Conservation (phyloP, 2,113 vertebrate species). For the Varanus salvator region DNA sequence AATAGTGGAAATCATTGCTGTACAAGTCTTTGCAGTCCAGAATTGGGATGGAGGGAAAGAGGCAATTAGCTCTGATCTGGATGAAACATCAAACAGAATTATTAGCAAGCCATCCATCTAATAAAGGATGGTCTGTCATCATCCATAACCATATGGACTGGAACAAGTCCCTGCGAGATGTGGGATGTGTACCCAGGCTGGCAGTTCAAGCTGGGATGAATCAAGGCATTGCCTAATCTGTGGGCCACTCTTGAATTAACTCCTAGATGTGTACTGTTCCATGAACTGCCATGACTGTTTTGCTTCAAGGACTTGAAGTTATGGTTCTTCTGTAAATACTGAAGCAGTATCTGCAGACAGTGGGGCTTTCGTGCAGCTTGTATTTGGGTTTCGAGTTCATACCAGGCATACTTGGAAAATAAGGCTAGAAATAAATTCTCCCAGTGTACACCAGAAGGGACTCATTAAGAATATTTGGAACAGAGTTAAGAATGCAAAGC, state of each 20-base stretch:
- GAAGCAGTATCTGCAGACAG: slow-evolving; percentile 28
- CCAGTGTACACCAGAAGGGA: not conserved
- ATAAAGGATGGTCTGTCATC: not conserved
- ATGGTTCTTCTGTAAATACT: slow-evolving; percentile 35
- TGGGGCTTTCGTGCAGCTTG: slow-evolving; percentile 28
- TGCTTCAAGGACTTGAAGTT: slow-evolving; percentile 31
- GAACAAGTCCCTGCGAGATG: not conserved
- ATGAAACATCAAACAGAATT: not conserved
- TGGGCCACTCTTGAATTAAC: slow-evolving; percentile 13
- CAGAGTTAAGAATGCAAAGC: not conserved
- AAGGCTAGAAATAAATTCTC: slow-evolving; percentile 17
- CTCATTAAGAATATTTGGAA: not conserved
- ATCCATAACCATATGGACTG: not conserved
- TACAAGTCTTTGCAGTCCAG: not conserved
- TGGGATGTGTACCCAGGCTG: not conserved
- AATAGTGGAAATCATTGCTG: not conserved
- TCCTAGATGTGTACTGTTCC: slow-evolving; percentile 21
- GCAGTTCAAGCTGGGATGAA: slow-evolving; percentile 6
- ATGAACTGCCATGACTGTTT: slow-evolving; percentile 19
- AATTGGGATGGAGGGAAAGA: not conserved
- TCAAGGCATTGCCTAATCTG: slow-evolving; percentile 19
- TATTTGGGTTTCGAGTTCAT: slow-evolving; percentile 41
- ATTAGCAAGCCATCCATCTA: not conserved
- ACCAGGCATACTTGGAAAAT: not conserved
- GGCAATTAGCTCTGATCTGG: not conserved